phyloP scores from a whole-genome alignment of 2,888 invertebrate genomes.

The Steinernema hermaphroditum region DNA sequence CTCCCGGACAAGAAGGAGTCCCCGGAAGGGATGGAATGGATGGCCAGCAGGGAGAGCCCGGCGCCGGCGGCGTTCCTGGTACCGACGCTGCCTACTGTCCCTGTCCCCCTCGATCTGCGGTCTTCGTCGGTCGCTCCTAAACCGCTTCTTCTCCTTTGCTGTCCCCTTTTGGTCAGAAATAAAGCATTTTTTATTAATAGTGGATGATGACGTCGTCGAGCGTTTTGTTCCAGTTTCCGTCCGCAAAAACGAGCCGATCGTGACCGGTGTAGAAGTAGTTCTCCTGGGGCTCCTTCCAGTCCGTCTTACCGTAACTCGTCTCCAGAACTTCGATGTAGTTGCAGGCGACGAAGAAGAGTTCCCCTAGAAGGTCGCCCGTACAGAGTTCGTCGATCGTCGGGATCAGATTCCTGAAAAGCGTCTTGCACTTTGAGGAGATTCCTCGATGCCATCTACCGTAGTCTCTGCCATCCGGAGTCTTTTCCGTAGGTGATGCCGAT shows the following conservation, averaged over 20 bases:
- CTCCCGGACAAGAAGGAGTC: background rate
- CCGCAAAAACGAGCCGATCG: background rate
- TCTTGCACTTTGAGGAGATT: background rate
- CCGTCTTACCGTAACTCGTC: background rate
- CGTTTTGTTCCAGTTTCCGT: background rate
- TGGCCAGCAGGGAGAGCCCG: background rate
- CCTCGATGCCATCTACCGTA: background rate
- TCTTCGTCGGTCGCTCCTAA: background rate
- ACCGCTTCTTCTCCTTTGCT: too few relatives aligned
- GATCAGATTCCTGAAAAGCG: background rate
- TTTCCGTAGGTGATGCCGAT: background rate
- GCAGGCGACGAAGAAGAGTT: background rate
- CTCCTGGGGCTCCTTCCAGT: background rate
- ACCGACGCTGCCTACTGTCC: constrained; percentile 35
- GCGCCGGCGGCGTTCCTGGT: constrained; percentile 32
- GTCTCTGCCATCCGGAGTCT: background rate
- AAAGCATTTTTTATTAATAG: too few relatives aligned
- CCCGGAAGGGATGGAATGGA: background rate
- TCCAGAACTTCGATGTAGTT: background rate
- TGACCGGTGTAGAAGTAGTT: background rate
- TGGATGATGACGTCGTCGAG: background rate
- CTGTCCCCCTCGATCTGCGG: constrained; percentile 16
- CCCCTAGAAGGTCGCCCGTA: background rate
- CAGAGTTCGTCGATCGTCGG: background rate
- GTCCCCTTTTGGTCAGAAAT: too few relatives aligned